Base-by-base conservation (phyloP, 2,888 invertebrate genomes). In the Drosophila atroscutellata region DNA sequence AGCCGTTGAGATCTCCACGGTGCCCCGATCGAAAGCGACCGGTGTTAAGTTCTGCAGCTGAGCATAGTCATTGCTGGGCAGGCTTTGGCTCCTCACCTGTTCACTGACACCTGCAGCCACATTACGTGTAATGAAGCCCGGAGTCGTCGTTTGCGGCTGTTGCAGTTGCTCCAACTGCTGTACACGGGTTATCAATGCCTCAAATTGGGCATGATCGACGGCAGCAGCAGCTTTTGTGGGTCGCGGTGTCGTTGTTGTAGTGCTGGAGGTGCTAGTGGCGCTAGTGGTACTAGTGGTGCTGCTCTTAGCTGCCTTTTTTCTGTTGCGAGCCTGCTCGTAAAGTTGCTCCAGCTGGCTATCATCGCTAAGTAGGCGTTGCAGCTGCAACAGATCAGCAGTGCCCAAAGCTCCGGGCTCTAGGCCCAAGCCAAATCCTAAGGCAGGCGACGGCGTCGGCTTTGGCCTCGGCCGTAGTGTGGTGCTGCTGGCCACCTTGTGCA, bases 181-280 rank as follows among this genome's bases (percentile, higher is more conserved):
- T 0, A 94, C 93, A 9, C 94, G 93, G 15, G 92, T 93, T 28
- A 94, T 90, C 1, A 94, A 83, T 61, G 93, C 93, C 61, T 93
- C 93, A 3, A 94, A 86, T 72, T 94, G 94, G 5, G 92, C 90
- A 39, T 94, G 93, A 80, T 95, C 94, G n/a, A 89, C 88, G 0
- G 85, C 66, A n/a, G 81, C 56, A 2, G 75, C 71, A 4, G 80
- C 56, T 39, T 86, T 89, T 2, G 81, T 80, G 2, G 90, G 85
- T 9, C 71, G 72, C 0, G 78, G 67, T 6, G 89, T 80, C 0
- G 83, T 86, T 0, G 63, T 78, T 0, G 61, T 86, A 0, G 67
- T 77, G 2, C 58, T 85, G 8, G 68, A 66, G 0, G 74, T 71
- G 0, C 69, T 75, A 0, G 70, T 70, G 0, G 74, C 69, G 0